Evolutionary conservation across 2,888 invertebrate genomes (phyloP), one percentile per base, ranked within the genome.

Genomic region (Gymnoscelis rufifasciata): DNA sequence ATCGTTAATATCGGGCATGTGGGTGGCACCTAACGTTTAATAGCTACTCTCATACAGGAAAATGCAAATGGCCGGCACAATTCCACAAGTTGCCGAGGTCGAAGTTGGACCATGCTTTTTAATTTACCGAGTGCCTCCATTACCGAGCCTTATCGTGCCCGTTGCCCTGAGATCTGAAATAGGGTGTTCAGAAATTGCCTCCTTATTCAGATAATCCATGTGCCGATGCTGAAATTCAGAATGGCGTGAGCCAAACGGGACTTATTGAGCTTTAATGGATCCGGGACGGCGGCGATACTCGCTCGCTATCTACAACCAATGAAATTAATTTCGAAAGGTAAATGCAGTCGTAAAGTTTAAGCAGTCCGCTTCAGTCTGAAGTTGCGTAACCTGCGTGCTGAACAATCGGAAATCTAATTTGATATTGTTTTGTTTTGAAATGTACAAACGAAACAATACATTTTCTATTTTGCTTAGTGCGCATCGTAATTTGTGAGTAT

Each of bases 71-170:
- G 65, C 57, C 59, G 61, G 56, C 62, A 65, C 67, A 65, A 74
- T 68, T 71, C 62, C 64, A 59, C 60, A 56, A 55, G 51, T 56
- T 49, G 62, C 58, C 60, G 66, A 59, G 62, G 66, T 51, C 58
- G 55, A 68, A 74, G 66, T 69, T 66, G 59, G 62, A 58, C 66
- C 66, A 64, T 72, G 72, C 69, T 76, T 81, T 80, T 83, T 82
- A 79, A 82, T 82, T 79, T 76, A 76, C 73, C 68, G 67, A 78
- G 75, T 72, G 74, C 68, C 66, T 65, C 71, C 68, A 75, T 78
- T 78, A 73, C 69, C 59, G 48, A 57, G 59, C 71, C 65, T 74
- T 78, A 78, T 79, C 78, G 71, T 57, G 54, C 64, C 70, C 64
- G 66, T 66, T 63, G 70, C 67, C 66, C 67, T 62, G 65, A 71